Evolutionary conservation across 2,797 vertebrate species (phyloP), one percentile per base, ranked within the genome.

Genomic region (Macroramphosus scolopax): DNA sequence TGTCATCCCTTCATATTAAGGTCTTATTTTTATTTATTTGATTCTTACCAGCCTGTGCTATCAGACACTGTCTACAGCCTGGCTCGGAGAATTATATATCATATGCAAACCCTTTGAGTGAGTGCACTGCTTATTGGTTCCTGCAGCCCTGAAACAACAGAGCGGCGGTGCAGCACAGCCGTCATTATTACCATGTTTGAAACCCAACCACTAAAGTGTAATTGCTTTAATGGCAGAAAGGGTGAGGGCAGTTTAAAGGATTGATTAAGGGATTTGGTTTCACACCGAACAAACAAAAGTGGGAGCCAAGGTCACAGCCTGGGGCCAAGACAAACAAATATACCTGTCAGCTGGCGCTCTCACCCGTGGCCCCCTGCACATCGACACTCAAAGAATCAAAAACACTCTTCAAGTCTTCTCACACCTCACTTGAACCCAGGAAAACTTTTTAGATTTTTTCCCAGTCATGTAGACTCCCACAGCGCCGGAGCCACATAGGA

Each of bases 191-290:
- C 66, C n/a, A 2, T 43, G 44, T 68, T 65, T 68, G 11, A 64
- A 59, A 75, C 43, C 42, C 71, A 76, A 68, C 68, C 68, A 29
- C 36, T 68, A 64, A 80, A 36, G 70, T 35, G 61, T 87, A 79
- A 88, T 87, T 83, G 72, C 80, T 81, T 75, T 79, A 86, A 87
- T 66, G 61, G 71, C 46, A 40, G 57, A 63, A 75, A 77, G 75
- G 58, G 75, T 51, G 49, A 71, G 52, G 53, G 57, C 63, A 54
- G 68, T 81, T 82, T 81, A 75, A 75, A 68, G 69, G 74, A 87
- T 88, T 85, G 83, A 90, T 90, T 82, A 75, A 77, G 65, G 81
- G 84, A 84, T 89, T 86, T 87, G 68, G 80, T 88, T 86, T 85
- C 82, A 81, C 73, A 33, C 73, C 75, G 84, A 82, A 86, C 78